A percentile compares a stretch with the other conserved stretches of the same genome.
Evolutionary conservation across 2,888 invertebrate genomes (phyloP).

Genomic region (Patella depressa): DNA sequence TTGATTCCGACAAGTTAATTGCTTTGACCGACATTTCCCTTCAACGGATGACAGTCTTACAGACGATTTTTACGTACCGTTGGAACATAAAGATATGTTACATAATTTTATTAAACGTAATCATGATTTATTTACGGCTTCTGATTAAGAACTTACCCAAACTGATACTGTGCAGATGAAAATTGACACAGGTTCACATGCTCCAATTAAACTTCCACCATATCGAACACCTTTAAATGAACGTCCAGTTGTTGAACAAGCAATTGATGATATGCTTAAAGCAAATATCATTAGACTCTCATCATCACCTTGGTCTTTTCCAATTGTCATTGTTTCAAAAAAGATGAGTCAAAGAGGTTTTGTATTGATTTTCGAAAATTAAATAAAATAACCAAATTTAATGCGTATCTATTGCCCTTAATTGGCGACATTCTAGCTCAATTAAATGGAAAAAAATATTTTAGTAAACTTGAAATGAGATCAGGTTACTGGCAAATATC

Average conservation of each 20-base stretch:
- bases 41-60: background rate
- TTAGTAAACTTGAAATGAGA: conserved; percentile 23
- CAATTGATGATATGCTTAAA: background rate
- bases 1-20: background rate
- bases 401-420: conserved; percentile 15
- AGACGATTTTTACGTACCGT: background rate
- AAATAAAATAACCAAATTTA: conserved; percentile 26
- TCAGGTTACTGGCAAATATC: conserved; percentile 35
- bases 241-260: background rate
- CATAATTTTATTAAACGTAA: background rate
- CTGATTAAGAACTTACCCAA: background rate
- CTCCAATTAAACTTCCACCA: background rate
- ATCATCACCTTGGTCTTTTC: background rate
- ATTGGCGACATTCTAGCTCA: background rate
- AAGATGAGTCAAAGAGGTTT: background rate
- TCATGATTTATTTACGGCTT: background rate
- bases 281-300: background rate
- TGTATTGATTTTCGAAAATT: conserved; percentile 17
- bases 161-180: background rate
- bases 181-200: background rate
- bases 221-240: background rate
- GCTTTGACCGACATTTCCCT: background rate
- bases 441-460: background rate
- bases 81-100: background rate
- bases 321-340: background rate